phyloP scores from a whole-genome alignment of 2,797 vertebrate species.

The Pseudotriccus pelzelni region DNA sequence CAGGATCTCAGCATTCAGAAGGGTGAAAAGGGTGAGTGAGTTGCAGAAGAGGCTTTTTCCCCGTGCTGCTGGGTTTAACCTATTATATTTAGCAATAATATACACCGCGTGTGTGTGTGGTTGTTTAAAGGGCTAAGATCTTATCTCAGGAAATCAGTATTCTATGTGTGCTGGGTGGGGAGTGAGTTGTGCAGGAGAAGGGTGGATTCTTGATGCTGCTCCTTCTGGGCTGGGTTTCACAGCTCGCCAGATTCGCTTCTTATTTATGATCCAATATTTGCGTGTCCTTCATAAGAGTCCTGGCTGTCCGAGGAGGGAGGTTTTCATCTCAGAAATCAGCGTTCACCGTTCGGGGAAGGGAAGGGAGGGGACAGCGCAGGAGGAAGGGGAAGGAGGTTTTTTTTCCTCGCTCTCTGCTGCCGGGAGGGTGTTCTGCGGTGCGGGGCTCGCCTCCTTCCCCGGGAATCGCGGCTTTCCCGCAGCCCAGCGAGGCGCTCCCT shows the following conservation, averaged over 20 bases:
- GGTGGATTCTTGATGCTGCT: slow-evolving; percentile 71
- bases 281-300: slow-evolving; percentile 66
- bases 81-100: slow-evolving; percentile 52
- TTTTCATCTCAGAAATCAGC: slow-evolving; percentile 69
- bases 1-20: slow-evolving; percentile 68
- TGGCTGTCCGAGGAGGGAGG: slow-evolving; percentile 55
- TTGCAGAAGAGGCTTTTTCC: slow-evolving; percentile 43
- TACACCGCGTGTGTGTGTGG: slow-evolving; percentile 17
- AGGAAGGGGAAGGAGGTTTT: slow-evolving; percentile 57
- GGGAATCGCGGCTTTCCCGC: slow-evolving; percentile 33
- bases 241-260: slow-evolving; percentile 66
- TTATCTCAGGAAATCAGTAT: slow-evolving; percentile 72
- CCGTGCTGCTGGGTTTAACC: slow-evolving; percentile 46
- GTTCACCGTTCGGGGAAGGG: slow-evolving; percentile 38
- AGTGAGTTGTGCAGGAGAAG: slow-evolving; percentile 69
- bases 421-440: slow-evolving; percentile 43
- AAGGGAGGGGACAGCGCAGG: slow-evolving; percentile 35
- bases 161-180: slow-evolving; percentile 59
- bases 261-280: slow-evolving; percentile 60
- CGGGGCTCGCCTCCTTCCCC: slow-evolving; percentile 57
- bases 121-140: slow-evolving; percentile 56
- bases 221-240: slow-evolving; percentile 64
- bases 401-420: slow-evolving; percentile 16
- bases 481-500: slow-evolving; percentile 7
- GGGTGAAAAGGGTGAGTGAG: slow-evolving; percentile 28